Evolutionary conservation across 2,797 vertebrate species (phyloP).

Genomic region (Onychomys leucogaster): DNA sequence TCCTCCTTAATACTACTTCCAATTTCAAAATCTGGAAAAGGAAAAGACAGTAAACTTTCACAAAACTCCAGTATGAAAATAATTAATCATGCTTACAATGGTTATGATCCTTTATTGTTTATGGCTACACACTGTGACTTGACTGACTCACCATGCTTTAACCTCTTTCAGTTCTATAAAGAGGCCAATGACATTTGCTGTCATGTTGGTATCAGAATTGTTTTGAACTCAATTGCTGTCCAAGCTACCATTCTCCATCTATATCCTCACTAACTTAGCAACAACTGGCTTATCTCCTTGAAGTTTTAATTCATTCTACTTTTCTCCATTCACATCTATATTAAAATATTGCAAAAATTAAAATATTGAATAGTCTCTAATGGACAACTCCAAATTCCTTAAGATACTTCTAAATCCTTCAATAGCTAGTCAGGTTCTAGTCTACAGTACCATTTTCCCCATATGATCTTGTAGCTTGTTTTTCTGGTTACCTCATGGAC

Average conservation of each 20-base stretch:
- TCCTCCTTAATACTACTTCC: conserved; percentile 60
- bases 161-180: not conserved
- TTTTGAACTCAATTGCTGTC: conserved; percentile 3
- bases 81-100: not conserved
- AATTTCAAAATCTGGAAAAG: conserved; percentile 77
- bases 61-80: not conserved
- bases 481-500: not conserved
- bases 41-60: conserved; percentile 49
- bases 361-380: not conserved
- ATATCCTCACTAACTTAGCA: not conserved
- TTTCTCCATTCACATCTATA: not conserved
- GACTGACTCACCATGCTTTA: not conserved
- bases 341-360: not conserved
- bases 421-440: not conserved
- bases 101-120: not conserved
- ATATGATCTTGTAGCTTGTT: not conserved
- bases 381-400: not conserved
- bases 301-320: not conserved
- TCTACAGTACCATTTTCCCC: not conserved
- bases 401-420: not conserved
- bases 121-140: not conserved
- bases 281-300: not conserved
- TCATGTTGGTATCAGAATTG: not conserved
- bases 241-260: not conserved
- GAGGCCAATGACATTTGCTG: not conserved